Conservation (phyloP, 1,140 invertebrate genomes). For the Lepidostoma basale region DNA sequence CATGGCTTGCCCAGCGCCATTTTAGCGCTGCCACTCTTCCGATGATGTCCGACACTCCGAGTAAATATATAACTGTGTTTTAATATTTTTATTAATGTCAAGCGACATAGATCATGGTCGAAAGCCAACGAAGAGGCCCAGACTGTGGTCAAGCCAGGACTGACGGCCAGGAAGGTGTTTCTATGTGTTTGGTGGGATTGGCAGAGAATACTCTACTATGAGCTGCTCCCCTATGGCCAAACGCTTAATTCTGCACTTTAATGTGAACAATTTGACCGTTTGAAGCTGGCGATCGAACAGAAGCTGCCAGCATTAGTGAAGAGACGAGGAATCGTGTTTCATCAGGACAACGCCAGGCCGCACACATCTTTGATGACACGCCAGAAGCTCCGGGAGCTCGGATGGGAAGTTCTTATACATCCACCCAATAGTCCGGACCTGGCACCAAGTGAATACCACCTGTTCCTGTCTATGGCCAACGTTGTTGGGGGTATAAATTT, state of each 20-base stretch:
- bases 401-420: constrained; percentile 12
- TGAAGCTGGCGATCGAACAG: constrained; percentile 8
- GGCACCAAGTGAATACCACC: constrained; percentile 3
- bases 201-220: constrained; percentile 1
- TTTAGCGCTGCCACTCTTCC: no score
- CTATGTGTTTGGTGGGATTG: background rate
- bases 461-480: constrained; percentile 13
- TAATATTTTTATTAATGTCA: no score
- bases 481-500: constrained; percentile 12
- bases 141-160: background rate
- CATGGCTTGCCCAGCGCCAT: no score
- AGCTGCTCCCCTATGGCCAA: constrained; percentile 2
- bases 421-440: constrained; percentile 4
- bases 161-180: background rate
- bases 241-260: background rate
- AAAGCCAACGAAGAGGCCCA: constrained; percentile 3
- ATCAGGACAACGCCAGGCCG: background rate
- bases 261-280: background rate
- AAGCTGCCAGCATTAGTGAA: constrained; percentile 5
- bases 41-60: no score
- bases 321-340: constrained; percentile 10
- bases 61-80: no score
- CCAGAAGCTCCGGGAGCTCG: constrained; percentile 8
- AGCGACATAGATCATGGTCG: background rate
- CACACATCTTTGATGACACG: constrained; percentile 8